These are phyloP conservation scores for Setipinna tenuifilis DNA, from an alignment of 2,797 vertebrate genomes.

Conservation along the genomic window DNA sequence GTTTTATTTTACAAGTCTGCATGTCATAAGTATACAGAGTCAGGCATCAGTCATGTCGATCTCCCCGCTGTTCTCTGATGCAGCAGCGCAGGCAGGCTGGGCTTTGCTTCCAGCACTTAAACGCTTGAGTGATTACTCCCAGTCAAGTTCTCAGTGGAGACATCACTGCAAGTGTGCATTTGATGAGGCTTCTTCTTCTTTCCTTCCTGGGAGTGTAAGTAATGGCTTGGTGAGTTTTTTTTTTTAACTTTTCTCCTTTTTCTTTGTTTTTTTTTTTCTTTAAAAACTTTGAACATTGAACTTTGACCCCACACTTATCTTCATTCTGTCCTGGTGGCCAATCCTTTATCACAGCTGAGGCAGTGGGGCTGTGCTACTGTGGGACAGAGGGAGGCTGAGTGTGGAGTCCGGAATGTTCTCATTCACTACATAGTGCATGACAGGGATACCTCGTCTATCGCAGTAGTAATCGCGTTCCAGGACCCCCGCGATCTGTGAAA, in stretches of 20 bases:
- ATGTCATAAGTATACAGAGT: no score
- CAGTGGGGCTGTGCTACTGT: not conserved
- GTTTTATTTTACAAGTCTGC: no score
- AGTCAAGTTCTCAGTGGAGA: not conserved
- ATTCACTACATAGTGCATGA: no score
- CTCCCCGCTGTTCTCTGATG: not conserved
- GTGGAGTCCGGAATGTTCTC: no score
- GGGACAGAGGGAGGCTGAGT: not conserved
- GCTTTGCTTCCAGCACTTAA: not conserved
- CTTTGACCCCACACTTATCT: not conserved
- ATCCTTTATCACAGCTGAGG: not conserved
- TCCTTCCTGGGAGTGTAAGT: not conserved
- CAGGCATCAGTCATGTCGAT: not conserved
- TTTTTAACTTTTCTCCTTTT: not conserved
- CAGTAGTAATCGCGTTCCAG: no score
- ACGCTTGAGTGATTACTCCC: not conserved
- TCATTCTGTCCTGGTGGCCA: not conserved
- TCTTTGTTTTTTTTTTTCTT: not conserved
- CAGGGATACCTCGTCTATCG: no score
- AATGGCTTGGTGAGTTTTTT: not conserved
- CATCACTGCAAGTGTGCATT: not conserved
- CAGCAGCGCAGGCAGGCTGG: not conserved
- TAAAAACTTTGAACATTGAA: not conserved
- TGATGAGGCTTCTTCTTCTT: not conserved
- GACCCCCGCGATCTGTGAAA: no score